A percentile compares a stretch with the other conserved stretches of the same genome.
These are phyloP conservation scores for Perizoma flavofasciatum DNA, from an alignment of 2,888 invertebrate genomes.

Conservation along the genomic window DNA sequence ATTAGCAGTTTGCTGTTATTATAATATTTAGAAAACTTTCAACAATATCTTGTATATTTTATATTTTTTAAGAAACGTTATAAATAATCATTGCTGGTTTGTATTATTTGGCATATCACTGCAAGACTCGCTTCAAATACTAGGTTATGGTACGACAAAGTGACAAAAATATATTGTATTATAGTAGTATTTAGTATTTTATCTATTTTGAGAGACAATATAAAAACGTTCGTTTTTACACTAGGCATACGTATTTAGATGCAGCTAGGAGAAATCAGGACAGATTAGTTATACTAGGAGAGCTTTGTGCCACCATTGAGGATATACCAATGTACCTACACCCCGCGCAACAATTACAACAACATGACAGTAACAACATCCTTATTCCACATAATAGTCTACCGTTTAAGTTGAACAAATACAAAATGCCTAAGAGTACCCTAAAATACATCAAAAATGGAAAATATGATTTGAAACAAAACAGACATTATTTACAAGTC, in stretches of 20 bases:
- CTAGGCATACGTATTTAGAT: constrained; percentile 30
- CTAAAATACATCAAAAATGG: constrained; percentile 80
- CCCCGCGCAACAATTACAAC: constrained; percentile 66
- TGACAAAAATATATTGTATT: constrained; percentile 65
- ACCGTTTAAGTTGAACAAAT: constrained; percentile 69
- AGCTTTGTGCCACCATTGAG: constrained; percentile 29
- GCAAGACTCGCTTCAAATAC: constrained; percentile 65
- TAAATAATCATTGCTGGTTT: constrained; percentile 78
- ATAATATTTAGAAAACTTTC: constrained; percentile 82
- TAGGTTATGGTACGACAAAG: constrained; percentile 54
- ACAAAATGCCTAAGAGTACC: constrained; percentile 77
- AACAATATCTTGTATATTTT: constrained; percentile 81
- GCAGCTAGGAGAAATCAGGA: constrained; percentile 34
- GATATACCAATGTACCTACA: constrained; percentile 53
- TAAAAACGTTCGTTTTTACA: constrained; percentile 21
- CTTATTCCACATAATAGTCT: constrained; percentile 57
- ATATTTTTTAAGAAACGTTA: constrained; percentile 75
- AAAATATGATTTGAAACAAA: constrained; percentile 68
- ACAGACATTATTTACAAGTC: constrained; percentile 72
- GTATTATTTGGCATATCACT: constrained; percentile 82
- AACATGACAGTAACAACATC: constrained; percentile 65
- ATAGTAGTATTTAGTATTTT: constrained; percentile 45
- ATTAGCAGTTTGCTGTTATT: constrained; percentile 76
- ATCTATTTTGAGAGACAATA: constrained; percentile 33
- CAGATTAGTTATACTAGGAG: constrained; percentile 18